Percentiles rank a stretch among this genome's conserved stretches.
These are phyloP conservation scores for Onychostruthus taczanowskii DNA, from an alignment of 2,113 vertebrate genomes.

Conservation along the genomic window DNA sequence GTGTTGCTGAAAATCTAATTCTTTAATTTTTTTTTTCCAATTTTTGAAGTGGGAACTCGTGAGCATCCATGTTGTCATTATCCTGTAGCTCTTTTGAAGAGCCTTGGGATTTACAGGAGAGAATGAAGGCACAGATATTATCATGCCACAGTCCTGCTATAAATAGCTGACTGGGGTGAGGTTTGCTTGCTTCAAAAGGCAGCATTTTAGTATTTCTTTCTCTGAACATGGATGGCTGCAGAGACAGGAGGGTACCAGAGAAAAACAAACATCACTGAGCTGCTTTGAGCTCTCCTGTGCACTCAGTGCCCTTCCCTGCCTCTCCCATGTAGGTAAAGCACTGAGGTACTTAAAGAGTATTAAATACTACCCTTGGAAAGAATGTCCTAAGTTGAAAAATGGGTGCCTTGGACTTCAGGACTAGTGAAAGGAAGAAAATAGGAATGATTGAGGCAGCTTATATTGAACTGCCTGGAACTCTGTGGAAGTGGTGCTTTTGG, in stretches of 20 bases:
- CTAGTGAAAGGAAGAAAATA: slow-evolving; percentile 35
- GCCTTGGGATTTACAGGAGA: not conserved
- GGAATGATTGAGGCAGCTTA: slow-evolving; percentile 44
- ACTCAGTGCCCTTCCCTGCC: not conserved
- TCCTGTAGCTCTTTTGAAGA: not conserved
- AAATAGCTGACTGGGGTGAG: not conserved
- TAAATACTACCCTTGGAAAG: slow-evolving; percentile 7
- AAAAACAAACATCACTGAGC: not conserved
- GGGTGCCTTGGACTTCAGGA: slow-evolving; percentile 4
- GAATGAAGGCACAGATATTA: not conserved
- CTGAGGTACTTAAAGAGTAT: slow-evolving; percentile 5
- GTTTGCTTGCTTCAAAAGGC: not conserved
- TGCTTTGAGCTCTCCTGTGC: not conserved
- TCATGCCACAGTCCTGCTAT: not conserved
- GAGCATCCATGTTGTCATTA: not conserved
- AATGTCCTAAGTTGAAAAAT: slow-evolving; percentile 39
- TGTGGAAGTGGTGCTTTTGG: slow-evolving; percentile 9
- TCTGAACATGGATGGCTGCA: not conserved
- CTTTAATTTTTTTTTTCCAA: not conserved
- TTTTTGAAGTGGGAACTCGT: not conserved
- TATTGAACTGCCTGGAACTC: not conserved
- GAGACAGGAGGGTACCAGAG: not conserved
- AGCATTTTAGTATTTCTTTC: not conserved
- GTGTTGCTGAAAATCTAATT: not conserved
- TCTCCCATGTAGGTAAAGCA: not conserved